phyloP scores from a whole-genome alignment of 2,797 vertebrate genomes.

The Furcifer pardalis region DNA sequence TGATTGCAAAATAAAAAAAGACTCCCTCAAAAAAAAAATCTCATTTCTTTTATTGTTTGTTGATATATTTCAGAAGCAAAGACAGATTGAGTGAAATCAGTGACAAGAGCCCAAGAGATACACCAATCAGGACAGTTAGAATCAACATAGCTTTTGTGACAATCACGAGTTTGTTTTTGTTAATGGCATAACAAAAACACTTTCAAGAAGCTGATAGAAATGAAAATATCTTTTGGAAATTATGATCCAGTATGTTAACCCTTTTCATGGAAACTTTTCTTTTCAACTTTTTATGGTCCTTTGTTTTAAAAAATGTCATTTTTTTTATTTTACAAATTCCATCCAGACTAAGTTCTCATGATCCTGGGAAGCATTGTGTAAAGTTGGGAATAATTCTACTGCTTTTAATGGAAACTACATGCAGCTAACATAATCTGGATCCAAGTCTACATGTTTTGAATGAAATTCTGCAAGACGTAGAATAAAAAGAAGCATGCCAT shows the following conservation, averaged over 20 bases:
- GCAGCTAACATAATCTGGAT: not conserved
- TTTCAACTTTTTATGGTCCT: not conserved
- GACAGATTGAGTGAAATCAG: conserved; percentile 24
- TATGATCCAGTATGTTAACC: not conserved
- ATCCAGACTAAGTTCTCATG: not conserved
- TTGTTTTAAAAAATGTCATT: not conserved
- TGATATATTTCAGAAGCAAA: conserved; percentile 43
- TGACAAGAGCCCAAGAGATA: conserved; percentile 33
- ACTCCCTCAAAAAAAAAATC: not conserved
- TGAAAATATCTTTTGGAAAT: not conserved
- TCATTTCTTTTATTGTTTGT: not conserved
- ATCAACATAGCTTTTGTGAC: conserved; percentile 37
- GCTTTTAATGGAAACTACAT: not conserved
- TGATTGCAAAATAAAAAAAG: not conserved
- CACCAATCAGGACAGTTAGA: conserved; percentile 46
- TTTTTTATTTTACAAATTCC: not conserved
- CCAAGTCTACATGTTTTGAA: not conserved
- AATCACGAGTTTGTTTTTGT: conserved; percentile 57
- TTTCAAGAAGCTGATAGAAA: not conserved
- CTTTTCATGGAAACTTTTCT: not conserved
- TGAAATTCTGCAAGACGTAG: not conserved
- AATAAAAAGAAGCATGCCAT: not conserved
- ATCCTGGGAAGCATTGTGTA: not conserved
- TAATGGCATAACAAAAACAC: conserved; percentile 39
- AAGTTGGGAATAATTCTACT: no score